These are phyloP conservation scores for Dicyema japonicum DNA, from an alignment of 1,140 invertebrate species.

Conservation along the genomic window DNA sequence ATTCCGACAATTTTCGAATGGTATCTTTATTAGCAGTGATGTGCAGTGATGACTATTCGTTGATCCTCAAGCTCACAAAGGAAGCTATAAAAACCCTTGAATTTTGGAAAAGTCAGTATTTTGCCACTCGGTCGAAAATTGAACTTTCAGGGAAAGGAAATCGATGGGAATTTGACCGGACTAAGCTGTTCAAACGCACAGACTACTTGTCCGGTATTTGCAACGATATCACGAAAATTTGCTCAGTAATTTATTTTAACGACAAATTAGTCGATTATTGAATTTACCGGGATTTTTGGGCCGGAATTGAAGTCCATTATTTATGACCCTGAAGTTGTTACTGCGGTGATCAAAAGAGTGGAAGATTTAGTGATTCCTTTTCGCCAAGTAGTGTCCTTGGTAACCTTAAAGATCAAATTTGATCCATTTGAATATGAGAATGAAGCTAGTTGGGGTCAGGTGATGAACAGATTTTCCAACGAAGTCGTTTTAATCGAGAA, in stretches of 20 bases:
- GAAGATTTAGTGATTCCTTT: constrained; percentile 33
- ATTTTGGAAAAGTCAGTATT: constrained; percentile 32
- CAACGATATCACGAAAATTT: constrained; percentile 33
- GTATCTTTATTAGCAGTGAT: constrained; percentile 5
- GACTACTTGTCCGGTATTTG: constrained; percentile 46
- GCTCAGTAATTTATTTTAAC: constrained; percentile 1
- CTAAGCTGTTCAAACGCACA: constrained; percentile 37
- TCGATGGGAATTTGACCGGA: constrained; percentile 57
- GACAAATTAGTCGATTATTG: constrained; percentile 29
- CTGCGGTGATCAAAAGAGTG: constrained; percentile 37
- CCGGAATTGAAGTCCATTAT: constrained; percentile 47
- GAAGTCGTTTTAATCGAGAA: constrained; percentile 37
- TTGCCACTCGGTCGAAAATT: constrained; percentile 35
- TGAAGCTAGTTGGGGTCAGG: constrained; percentile 42
- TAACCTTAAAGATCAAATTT: constrained; percentile 34
- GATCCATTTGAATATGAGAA: constrained; percentile 40
- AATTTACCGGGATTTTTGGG: constrained; percentile 58
- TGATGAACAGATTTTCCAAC: constrained; percentile 36
- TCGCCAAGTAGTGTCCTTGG: too few relatives aligned
- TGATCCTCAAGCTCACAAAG: constrained; percentile 15
- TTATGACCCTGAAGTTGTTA: constrained; percentile 42
- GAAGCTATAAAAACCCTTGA: constrained; percentile 29
- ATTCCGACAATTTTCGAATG: constrained; percentile 33
- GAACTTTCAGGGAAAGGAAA: constrained; percentile 41
- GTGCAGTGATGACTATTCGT: constrained; percentile 4